These are phyloP conservation scores for Tuberolachnus salignus DNA, from an alignment of 2,888 invertebrate species.

Conservation along the genomic window DNA sequence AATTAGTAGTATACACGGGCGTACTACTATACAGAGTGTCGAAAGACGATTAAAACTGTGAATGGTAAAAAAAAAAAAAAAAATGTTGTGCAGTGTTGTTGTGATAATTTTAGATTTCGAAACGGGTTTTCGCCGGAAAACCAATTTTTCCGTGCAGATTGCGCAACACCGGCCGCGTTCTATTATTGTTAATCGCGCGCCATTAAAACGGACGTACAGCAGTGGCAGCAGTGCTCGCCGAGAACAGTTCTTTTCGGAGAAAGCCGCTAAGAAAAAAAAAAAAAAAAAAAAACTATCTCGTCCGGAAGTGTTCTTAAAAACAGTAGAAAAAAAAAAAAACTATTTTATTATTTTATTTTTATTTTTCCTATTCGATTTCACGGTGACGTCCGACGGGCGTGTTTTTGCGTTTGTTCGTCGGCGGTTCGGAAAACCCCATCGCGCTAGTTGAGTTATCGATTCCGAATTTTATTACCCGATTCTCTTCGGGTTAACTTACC, in stretches of 20 bases:
- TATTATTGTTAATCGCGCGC: neutral
- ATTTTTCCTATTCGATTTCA: neutral
- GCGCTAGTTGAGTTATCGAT: no score
- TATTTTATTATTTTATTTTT: neutral
- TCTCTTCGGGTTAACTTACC: no score
- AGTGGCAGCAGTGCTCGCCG: neutral
- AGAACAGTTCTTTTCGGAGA: slow-evolving; percentile 42
- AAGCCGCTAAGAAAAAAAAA: slow-evolving; percentile 18
- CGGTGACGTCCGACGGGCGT: no score
- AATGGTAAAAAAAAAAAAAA: neutral
- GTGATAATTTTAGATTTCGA: neutral
- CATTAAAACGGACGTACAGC: slow-evolving; percentile 17
- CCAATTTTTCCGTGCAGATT: neutral
- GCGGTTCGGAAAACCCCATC: no score
- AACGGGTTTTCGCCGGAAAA: neutral
- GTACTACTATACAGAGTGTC: no score
- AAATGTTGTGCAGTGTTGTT: no score
- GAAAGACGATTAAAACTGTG: neutral
- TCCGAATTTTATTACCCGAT: no score
- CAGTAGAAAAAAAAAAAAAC: neutral
- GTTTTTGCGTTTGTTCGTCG: no score
- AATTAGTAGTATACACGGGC: no score
- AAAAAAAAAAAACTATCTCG: neutral
- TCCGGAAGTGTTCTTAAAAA: slow-evolving; percentile 23
- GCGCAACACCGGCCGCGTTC: neutral